These are phyloP conservation scores for Microcebus tavaratra DNA, from an alignment of 2,113 vertebrate species.

Conservation along the genomic window DNA sequence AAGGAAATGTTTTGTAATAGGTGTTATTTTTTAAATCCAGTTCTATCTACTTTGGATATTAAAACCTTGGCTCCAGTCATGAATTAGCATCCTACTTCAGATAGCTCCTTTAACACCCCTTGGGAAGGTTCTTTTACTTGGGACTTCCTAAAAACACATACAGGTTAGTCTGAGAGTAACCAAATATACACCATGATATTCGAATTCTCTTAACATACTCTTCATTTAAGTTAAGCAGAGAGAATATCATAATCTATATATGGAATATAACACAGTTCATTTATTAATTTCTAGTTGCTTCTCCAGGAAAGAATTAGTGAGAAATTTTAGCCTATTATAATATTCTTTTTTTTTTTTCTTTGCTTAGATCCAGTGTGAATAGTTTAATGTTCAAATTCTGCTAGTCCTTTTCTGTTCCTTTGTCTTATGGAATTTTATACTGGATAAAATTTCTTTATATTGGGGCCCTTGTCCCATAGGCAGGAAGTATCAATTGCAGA, in stretches of 20 bases:
- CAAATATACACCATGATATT: neutral
- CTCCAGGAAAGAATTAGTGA: neutral
- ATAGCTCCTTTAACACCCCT: neutral
- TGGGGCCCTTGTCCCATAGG: neutral
- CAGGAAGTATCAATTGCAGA: neutral
- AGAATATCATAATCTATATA: neutral
- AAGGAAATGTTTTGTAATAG: neutral
- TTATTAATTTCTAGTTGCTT: neutral
- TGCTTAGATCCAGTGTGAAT: neutral
- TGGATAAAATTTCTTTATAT: neutral
- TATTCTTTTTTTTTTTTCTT: neutral
- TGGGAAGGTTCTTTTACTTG: neutral
- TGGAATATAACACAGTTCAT: neutral
- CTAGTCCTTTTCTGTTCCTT: neutral
- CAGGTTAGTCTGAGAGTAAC: neutral
- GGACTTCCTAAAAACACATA: neutral
- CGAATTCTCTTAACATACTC: neutral
- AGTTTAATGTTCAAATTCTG: conserved; percentile 25
- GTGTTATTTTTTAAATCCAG: neutral
- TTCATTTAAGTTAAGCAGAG: conserved; percentile 10
- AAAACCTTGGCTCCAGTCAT: neutral
- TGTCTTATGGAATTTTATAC: neutral
- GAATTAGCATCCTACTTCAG: neutral
- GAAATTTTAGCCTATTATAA: neutral
- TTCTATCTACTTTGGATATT: neutral